These are phyloP conservation scores for Peromyscus maniculatus DNA, from an alignment of 2,113 vertebrate species.

Conservation along the genomic window DNA sequence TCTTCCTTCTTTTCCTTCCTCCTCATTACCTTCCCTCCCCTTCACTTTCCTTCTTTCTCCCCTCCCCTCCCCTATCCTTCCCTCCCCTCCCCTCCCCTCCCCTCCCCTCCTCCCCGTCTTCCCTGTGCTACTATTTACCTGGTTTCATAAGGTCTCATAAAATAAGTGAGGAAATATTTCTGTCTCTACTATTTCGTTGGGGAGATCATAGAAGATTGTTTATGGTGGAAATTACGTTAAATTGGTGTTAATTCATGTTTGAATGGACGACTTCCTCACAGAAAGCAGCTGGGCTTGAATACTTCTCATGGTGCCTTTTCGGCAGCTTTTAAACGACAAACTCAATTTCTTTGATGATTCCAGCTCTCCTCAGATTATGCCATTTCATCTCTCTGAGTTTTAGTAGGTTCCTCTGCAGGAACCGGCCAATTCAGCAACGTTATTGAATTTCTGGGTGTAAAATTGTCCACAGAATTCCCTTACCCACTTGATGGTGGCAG, in stretches of 20 bases:
- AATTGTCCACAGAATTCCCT: background rate
- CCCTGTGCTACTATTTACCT: background rate
- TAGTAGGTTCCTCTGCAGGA: background rate
- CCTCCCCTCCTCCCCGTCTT: background rate
- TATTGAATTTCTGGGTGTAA: background rate
- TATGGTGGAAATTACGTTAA: background rate
- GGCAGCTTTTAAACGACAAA: background rate
- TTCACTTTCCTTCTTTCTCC: background rate
- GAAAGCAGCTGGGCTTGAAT: background rate
- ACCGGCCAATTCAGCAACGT: background rate
- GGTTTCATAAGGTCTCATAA: background rate
- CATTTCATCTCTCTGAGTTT: conserved; percentile 7
- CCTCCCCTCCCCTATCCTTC: too few relatives aligned
- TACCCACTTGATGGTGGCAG: background rate
- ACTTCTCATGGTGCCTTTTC: background rate
- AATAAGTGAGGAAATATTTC: background rate
- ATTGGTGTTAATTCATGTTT: conserved; percentile 3
- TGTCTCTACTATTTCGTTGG: background rate
- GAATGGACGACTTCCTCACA: background rate
- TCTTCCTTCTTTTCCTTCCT: background rate
- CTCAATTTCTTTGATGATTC: conserved; percentile 28
- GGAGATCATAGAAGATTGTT: background rate
- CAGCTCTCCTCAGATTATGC: background rate
- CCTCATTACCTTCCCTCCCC: background rate
- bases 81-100: too few relatives aligned